phyloP scores from a whole-genome alignment of 2,113 vertebrate genomes.

The Gadus macrocephalus region DNA sequence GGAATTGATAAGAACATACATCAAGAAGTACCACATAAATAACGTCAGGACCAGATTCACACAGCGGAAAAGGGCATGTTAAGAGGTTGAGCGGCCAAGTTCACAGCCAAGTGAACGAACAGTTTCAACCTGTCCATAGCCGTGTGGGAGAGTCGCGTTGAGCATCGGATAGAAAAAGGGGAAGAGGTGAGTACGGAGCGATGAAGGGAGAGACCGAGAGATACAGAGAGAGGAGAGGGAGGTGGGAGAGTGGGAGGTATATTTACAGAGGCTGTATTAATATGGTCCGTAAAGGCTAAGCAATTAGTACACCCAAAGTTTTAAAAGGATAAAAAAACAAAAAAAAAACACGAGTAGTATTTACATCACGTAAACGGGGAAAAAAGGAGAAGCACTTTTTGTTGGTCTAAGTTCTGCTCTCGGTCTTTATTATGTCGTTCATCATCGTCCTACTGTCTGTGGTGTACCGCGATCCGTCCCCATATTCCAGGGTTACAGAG shows the following conservation, averaged over 20 bases:
- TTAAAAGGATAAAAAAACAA: constrained; percentile 52
- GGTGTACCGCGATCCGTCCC: constrained; percentile 18
- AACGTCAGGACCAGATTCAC: constrained; percentile 59
- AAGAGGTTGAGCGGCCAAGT: neutral
- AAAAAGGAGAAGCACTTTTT: constrained; percentile 22
- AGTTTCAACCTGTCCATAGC: no score
- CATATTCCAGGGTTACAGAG: constrained; percentile 22
- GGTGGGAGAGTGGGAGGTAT: constrained; percentile 3
- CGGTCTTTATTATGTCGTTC: constrained; percentile 11
- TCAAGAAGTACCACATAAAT: constrained; percentile 72
- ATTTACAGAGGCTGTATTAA: constrained; percentile 54
- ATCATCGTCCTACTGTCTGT: constrained; percentile 7
- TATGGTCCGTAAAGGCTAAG: constrained; percentile 61
- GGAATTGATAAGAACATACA: constrained; percentile 73
- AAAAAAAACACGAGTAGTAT: constrained; percentile 34
- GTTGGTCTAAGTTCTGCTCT: constrained; percentile 22
- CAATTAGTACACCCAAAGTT: constrained; percentile 71
- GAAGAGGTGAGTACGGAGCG: neutral
- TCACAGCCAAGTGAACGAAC: no score
- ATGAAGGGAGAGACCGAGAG: neutral
- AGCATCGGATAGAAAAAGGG: neutral
- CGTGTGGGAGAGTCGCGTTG: no score
- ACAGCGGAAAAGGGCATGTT: constrained; percentile 29
- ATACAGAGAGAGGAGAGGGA: neutral
- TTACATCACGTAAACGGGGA: constrained; percentile 59